Percentiles rank a stretch among this genome's conserved stretches.
Conservation (phyloP, 2,797 vertebrate genomes). For the Psittacula derbiana region DNA sequence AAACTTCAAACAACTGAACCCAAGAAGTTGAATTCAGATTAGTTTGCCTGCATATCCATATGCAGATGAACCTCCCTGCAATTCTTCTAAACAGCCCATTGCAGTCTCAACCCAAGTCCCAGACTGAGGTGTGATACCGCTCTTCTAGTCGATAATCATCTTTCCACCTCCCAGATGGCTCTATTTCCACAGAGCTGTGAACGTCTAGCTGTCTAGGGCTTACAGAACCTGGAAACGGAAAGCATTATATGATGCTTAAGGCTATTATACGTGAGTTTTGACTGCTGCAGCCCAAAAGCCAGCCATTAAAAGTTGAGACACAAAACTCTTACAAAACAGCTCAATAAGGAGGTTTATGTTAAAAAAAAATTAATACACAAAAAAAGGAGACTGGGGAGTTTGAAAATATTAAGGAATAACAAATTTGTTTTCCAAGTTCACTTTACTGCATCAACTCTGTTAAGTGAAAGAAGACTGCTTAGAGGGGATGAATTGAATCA, state of each 20-base stretch:
- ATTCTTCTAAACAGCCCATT: background rate
- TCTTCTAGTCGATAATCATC: background rate
- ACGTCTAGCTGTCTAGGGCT: background rate
- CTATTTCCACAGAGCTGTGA: background rate
- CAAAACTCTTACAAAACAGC: background rate
- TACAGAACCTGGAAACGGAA: background rate
- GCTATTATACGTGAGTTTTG: background rate
- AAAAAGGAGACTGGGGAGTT: background rate
- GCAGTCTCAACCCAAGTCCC: background rate
- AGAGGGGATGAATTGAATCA: background rate
- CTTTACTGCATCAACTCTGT: background rate
- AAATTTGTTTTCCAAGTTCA: background rate
- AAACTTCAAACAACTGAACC: background rate
- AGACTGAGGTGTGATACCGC: background rate
- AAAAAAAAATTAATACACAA: background rate
- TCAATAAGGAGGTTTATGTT: background rate
- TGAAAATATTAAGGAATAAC: slow-evolving; percentile 15
- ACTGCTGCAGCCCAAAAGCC: background rate
- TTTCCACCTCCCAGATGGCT: background rate
- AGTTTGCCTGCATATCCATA: background rate
- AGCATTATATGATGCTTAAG: background rate
- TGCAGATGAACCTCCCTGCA: background rate
- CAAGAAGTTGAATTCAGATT: background rate
- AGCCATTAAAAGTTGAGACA: background rate
- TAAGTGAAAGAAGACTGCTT: background rate